Base-by-base conservation (phyloP, 2,113 vertebrate species). In the Ictalurus punctatus region DNA sequence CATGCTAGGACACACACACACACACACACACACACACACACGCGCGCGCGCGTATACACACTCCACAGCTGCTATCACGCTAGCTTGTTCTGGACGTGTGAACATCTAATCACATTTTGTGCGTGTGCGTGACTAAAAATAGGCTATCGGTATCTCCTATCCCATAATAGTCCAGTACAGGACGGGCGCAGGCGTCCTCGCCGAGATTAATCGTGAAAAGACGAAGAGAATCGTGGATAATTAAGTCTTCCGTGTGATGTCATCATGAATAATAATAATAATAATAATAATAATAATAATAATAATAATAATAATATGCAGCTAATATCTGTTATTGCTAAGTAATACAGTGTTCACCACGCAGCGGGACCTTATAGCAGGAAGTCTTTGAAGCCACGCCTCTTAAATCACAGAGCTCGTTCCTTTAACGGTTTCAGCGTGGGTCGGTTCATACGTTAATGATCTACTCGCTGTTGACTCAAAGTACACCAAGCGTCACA, bases 91-190 rank as follows among this genome's bases (percentile, higher is more conserved):
- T 30, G 4, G 37, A 37, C 40, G 5, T 48, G 37, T 21, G 83
- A 48, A 89, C 17, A 82, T 83, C 65, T 76, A 86, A 89, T 86
- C 88, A 73, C 59, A 69, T 34, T 89, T 78, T 67, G 73, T 54
- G 83, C 79, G 16, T 74, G 69, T 59, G 69, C 74, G 54, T 59
- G 63, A 44, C 84, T 86, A 74, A 81, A 67, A 71, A 86, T 86
- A 85, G 54, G 81, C 61, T 21, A 71, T 40, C 52, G 1, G n/a
- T 21, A 69, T 61, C 40, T 63, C 71, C 61, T 56, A 89, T 80
- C 83, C 76, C 27, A 76, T 40, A 86, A 59, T 61, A 76, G 54
- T 78, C 25, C 21, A 19, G 16, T 27, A 12, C 56, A 21, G 17
- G 25, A 44, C 34, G 19, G 3, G 30, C 6, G 40, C 30, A 61